Conservation (phyloP, 2,888 invertebrate species). For the Blomia tropicalis region DNA sequence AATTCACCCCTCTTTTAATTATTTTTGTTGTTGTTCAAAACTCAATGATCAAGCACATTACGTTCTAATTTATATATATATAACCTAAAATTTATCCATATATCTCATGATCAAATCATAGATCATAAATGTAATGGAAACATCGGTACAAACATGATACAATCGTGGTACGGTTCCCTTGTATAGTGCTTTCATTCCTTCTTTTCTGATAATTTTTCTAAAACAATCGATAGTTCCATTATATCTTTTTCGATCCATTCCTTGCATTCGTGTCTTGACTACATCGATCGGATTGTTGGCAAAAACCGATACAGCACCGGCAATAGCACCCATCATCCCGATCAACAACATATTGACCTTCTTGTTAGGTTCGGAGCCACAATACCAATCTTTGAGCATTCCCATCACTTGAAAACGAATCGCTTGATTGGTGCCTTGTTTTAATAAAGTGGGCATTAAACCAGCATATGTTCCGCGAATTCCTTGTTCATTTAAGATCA, state of each 20-base stretch:
- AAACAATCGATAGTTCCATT: slow-evolving; percentile 83
- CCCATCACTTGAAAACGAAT: slow-evolving; percentile 96
- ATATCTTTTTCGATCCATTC: slow-evolving; percentile 87
- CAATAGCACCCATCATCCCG: slow-evolving; percentile 77
- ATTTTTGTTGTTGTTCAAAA: no score
- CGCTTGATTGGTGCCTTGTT: slow-evolving; percentile 96
- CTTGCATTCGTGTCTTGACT: slow-evolving; percentile 98
- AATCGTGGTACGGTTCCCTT: slow-evolving; percentile 94
- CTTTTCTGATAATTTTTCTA: slow-evolving; percentile 71
- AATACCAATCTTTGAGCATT: slow-evolving; percentile 75
- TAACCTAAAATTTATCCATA: no score
- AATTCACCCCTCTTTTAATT: no score
- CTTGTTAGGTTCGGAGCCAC: slow-evolving; percentile 59
- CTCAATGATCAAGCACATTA: no score
- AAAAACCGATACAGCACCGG: slow-evolving; percentile 89
- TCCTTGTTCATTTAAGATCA: slow-evolving; percentile 66
- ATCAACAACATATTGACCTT: slow-evolving; percentile 68
- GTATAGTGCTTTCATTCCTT: slow-evolving; percentile 87
- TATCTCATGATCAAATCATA: slow-evolving; percentile 55
- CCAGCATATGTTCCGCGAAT: slow-evolving; percentile 57
- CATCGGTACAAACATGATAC: slow-evolving; percentile 87
- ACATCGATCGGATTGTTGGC: slow-evolving; percentile 98
- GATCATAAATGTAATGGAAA: slow-evolving; percentile 97
- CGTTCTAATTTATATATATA: no score
- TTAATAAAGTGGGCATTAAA: slow-evolving; percentile 79